phyloP scores from a whole-genome alignment of 1,140 invertebrate genomes.

The Scaptomyza montana region DNA sequence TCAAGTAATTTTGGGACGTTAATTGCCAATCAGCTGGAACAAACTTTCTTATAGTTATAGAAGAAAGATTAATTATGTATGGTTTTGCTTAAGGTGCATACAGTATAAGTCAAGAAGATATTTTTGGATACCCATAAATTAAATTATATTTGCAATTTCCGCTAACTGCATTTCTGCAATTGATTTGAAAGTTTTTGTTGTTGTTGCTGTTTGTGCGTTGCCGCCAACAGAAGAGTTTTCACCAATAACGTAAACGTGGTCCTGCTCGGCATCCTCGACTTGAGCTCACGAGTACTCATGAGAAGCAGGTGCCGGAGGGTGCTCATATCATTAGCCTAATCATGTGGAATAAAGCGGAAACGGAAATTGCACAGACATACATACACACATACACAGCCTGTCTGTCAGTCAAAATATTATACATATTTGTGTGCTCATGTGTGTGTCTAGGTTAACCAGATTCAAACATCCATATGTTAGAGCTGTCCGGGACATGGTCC shows the following conservation, averaged over 20 bases:
- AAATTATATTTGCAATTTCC: not conserved
- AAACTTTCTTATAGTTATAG: no score
- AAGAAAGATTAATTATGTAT: no score
- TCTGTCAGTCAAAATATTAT: conserved; percentile 20
- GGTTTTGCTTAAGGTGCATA: no score
- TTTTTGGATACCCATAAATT: not conserved
- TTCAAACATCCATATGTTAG: conserved; percentile 50
- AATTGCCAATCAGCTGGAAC: no score
- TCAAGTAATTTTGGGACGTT: no score
- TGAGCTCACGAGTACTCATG: conserved; percentile 11
- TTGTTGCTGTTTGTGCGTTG: not conserved
- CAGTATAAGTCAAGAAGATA: not conserved
- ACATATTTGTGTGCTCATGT: conserved; percentile 20
- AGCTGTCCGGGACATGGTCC: conserved; percentile 14
- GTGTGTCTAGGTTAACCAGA: conserved; percentile 48
- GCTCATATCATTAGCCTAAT: conserved; percentile 75
- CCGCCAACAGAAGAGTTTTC: not conserved
- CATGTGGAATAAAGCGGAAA: conserved; percentile 78
- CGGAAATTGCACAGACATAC: conserved; percentile 62
- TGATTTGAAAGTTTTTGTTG: not conserved
- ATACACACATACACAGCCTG: not conserved
- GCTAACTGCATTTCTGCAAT: conserved; percentile 10
- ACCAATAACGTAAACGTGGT: not conserved
- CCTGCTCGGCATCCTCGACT: not conserved
- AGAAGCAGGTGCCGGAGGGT: conserved; percentile 37